Evolutionary conservation across 2,797 vertebrate species (phyloP), one percentile per base, ranked within the genome.

Genomic region (Caiman crocodilus): DNA sequence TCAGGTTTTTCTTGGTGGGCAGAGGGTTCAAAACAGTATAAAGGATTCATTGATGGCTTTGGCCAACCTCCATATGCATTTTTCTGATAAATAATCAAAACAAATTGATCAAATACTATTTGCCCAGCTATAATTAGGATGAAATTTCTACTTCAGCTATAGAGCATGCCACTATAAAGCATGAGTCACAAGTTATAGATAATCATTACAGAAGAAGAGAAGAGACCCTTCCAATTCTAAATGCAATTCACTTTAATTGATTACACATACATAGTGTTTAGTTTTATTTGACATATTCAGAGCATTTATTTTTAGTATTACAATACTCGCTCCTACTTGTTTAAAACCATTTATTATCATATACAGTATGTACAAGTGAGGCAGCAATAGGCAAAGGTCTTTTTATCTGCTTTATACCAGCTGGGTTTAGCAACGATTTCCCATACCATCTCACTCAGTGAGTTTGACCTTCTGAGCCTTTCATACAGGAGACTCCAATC

Each of bases 191-290:
- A 77, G 42, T 50, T 50, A 50, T 10, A 50, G 42, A 75, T 35
- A 64, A 25, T 71, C 12, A 77, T 79, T 78, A 59, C 9, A 85
- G 20, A 80, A 12, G 3, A 55, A 60, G 6, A 17, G 83, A 3
- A 13, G 58, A 76, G 63, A 55, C 2, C 32, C 76, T 84, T 92
- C 32, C 10, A 4, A 79, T 87, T 90, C 14, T 69, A 85, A 90
- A 73, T 6, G 9, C 6, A 93, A 74, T 86, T 88, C 75, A 65
- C 79, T 85, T 88, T 83, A 21, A 50, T 71, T 83, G 5, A 89
- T 89, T 88, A 92, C 95, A 93, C 32, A 35, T n/a, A 64, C 0
- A 2, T 30, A 59, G 5, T 35, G 14, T 56, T 32, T 5, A 28
- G 17, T 11, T 55, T 63, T 35, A 18, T 55, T 16, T 61, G 75